These are phyloP conservation scores for Isichthys henryi DNA, from an alignment of 2,113 vertebrate species.

Conservation along the genomic window DNA sequence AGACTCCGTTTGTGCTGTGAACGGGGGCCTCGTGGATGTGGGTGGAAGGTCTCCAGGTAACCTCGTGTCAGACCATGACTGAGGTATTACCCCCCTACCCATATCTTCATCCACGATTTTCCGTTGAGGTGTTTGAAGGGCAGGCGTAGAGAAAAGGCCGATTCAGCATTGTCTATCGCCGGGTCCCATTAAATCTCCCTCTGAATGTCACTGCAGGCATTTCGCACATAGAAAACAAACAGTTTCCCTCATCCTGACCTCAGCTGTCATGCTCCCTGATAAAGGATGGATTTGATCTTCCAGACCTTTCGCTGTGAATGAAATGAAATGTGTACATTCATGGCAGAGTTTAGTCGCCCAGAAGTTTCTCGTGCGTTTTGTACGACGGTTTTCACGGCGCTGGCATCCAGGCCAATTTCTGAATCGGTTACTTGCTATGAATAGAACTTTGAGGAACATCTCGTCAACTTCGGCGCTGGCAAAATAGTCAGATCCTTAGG, in stretches of 20 bases:
- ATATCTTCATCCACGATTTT: background rate
- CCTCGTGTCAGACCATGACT: background rate
- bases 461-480: background rate
- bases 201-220: background rate
- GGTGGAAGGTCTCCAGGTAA: constrained; percentile 5
- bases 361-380: background rate
- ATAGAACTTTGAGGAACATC: background rate
- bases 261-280: background rate
- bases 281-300: constrained; percentile 1
- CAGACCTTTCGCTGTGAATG: background rate
- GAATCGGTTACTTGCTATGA: background rate
- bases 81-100: background rate
- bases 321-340: constrained; percentile 2
- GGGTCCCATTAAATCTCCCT: background rate
- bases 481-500: background rate
- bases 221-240: background rate
- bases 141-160: background rate
- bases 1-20: background rate
- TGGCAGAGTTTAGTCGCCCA: background rate
- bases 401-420: background rate
- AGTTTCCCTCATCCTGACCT: background rate
- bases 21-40: background rate
- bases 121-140: background rate
- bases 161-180: background rate
- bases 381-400: background rate